Base-by-base conservation (phyloP, 2,888 invertebrate genomes). In the Geophilus truncorum region DNA sequence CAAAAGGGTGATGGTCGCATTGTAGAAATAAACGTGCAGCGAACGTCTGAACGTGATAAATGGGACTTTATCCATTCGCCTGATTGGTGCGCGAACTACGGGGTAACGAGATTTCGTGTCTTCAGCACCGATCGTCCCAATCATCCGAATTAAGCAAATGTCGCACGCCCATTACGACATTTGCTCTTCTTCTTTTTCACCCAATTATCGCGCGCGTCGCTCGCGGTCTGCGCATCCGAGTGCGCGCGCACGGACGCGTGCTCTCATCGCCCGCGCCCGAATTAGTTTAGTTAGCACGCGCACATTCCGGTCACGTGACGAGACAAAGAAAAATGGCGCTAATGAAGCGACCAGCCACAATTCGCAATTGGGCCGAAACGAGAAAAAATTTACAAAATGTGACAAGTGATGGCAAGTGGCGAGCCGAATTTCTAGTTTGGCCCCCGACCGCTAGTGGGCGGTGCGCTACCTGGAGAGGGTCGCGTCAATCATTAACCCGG, bases 71-170 rank as follows among this genome's bases (percentile, higher is more conserved):
- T 10, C 5, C 34, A 34, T 10, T 10, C 34, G 34, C 6, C 5
- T n/a, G 51, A n/a, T 12, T 51, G n/a, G 57, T 7, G n/a, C 1
- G 18, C 57, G 23, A 4, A 9, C 57, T 57, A 57, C n/a, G n/a
- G n/a, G n/a, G n/a, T n/a, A n/a, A 57, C 57, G 57, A 57, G 57
- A 57, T 57, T 40, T 23, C 57, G 57, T 57, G 57, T 57, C 57
- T 18, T 7, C 57, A 57, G 15, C 57, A 57, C 57, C 57, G 23
- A 57, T 57, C 57, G 57, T 57, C 21, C 57, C 57, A 57, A 57
- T 57, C 57, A 57, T 57, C 57, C 57, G 57, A 57, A 57, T 57
- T 57, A 57, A 57, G 57, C 57, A 57, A 57, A 57, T 57, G 57
- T 57, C 57, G 57, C 9, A 4, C 57, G 57, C 57, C 57, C 57